These are phyloP conservation scores for Natrix natrix DNA, from an alignment of 2,797 vertebrate genomes.

Conservation along the genomic window DNA sequence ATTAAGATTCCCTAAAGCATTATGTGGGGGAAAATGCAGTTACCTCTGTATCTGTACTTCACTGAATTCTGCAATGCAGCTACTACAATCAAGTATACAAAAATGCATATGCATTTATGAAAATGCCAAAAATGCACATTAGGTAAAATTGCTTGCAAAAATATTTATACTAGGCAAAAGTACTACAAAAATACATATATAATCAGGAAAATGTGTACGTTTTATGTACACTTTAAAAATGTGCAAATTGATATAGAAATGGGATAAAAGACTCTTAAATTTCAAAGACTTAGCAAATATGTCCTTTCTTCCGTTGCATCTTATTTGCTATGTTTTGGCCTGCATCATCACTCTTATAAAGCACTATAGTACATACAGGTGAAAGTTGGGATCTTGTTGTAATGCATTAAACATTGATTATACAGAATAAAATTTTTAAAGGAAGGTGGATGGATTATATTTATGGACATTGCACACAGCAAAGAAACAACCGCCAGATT, in stretches of 20 bases:
- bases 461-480: neutral
- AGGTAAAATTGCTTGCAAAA: neutral
- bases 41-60: neutral
- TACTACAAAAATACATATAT: neutral
- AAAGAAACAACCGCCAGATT: conserved; percentile 25
- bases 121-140: neutral
- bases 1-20: neutral
- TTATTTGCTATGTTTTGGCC: neutral
- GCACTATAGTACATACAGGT: neutral
- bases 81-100: neutral
- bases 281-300: neutral
- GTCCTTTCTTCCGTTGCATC: neutral
- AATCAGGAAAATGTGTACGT: neutral
- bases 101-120: neutral
- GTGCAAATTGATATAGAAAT: conserved; percentile 6
- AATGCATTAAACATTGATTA: neutral
- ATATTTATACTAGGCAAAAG: neutral
- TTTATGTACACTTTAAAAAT: neutral
- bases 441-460: neutral
- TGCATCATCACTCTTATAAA: neutral
- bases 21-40: neutral
- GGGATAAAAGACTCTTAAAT: neutral
- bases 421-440: neutral
- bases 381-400: neutral
- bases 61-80: neutral